These are phyloP conservation scores for Trochalopteron elliotii DNA, from an alignment of 2,113 vertebrate genomes.

Conservation along the genomic window DNA sequence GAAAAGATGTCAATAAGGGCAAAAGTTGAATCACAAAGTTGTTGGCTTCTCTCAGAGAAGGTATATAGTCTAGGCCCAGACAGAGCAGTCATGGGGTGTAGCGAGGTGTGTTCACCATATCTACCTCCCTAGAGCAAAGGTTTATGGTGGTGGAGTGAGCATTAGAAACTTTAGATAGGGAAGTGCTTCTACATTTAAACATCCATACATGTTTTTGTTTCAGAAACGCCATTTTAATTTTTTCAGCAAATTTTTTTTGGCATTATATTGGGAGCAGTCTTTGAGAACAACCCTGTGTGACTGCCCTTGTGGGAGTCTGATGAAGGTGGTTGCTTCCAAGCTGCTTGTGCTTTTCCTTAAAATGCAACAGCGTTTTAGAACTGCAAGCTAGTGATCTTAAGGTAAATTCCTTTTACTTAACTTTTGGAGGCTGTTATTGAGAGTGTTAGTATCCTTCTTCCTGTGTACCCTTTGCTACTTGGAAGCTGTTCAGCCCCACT, in stretches of 20 bases:
- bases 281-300: rapidly evolving
- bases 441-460: not conserved
- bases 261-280: not conserved
- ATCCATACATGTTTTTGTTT: not conserved
- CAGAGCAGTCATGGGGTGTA: not conserved
- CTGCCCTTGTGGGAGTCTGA: not conserved
- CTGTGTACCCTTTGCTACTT: not conserved
- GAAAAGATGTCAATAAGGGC: not conserved
- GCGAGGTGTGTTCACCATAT: not conserved
- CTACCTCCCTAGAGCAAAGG: not conserved
- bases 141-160: not conserved
- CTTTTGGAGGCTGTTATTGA: not conserved
- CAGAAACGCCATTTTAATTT: not conserved
- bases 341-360: not conserved
- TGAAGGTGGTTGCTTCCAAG: not conserved
- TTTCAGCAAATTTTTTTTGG: not conserved
- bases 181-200: not conserved
- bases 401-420: not conserved
- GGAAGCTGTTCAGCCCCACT: not conserved
- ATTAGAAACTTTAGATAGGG: not conserved
- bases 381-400: not conserved
- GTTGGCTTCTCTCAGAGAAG: not conserved
- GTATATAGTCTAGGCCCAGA: not conserved
- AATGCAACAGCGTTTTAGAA: not conserved
- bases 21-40: not conserved